Conservation (phyloP, 2,113 vertebrate species). For the Nannospalax galili region DNA sequence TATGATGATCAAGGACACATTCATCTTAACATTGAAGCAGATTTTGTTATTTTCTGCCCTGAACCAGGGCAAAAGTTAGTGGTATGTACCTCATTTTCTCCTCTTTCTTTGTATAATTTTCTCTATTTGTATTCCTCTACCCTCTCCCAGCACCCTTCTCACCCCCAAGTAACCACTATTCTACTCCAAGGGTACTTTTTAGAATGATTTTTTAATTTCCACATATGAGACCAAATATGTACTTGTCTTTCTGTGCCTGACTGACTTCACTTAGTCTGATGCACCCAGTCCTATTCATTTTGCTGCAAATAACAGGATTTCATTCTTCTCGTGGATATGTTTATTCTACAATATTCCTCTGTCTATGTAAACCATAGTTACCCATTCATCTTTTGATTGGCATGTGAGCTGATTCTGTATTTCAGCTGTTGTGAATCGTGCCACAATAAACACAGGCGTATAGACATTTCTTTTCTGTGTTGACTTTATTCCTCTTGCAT, state of each 20-base stretch:
- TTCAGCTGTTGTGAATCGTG: neutral
- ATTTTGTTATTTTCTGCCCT: slow-evolving; percentile 94
- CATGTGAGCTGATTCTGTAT: neutral
- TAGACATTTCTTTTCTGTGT: neutral
- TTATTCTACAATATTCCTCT: neutral
- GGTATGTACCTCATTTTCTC: slow-evolving; percentile 84
- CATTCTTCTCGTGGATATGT: neutral
- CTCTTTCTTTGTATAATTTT: neutral
- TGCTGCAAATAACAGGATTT: neutral
- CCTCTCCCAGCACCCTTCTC: neutral
- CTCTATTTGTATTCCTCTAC: neutral
- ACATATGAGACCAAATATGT: neutral
- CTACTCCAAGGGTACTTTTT: neutral
- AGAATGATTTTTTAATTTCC: neutral
- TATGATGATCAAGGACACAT: slow-evolving; percentile 94
- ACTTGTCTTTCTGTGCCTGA: neutral
- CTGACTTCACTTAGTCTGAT: neutral
- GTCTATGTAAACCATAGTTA: neutral
- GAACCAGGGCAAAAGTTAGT: slow-evolving; percentile 89
- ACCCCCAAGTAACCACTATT: neutral
- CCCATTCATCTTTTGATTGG: too few species aligned
- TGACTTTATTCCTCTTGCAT: neutral
- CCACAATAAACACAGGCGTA: neutral
- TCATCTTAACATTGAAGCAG: slow-evolving; percentile 94
- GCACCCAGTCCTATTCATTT: too few species aligned